Conservation (phyloP, 2,888 invertebrate genomes). For the Tanytarsus gracilentus region DNA sequence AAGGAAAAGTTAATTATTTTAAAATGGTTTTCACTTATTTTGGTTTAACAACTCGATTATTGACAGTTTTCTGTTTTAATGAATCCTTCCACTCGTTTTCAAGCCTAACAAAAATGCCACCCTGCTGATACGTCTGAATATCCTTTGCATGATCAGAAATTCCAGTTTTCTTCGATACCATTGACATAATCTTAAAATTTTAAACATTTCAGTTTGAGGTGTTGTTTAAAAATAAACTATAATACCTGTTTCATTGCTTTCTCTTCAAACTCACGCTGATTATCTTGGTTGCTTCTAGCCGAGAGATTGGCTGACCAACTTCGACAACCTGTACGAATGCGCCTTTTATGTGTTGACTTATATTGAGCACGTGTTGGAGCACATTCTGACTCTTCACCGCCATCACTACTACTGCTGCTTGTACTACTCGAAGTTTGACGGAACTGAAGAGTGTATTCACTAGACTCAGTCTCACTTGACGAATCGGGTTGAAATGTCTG, state of each 20-base stretch:
- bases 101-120: slow-evolving; percentile 65
- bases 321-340: slow-evolving; percentile 45
- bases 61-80: slow-evolving; percentile 36
- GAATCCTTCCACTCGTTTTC: slow-evolving; percentile 70
- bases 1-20: not conserved
- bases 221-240: slow-evolving; percentile 25
- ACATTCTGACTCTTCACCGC: slow-evolving; percentile 42
- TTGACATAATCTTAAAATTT: slow-evolving; percentile 34
- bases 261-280: slow-evolving; percentile 77
- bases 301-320: slow-evolving; percentile 69
- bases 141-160: slow-evolving; percentile 35
- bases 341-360: slow-evolving; percentile 2
- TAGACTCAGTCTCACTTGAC: slow-evolving; percentile 38
- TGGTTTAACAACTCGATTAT: slow-evolving; percentile 23
- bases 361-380: slow-evolving; percentile 32
- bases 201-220: not conserved
- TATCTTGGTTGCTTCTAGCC: slow-evolving; percentile 78
- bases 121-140: slow-evolving; percentile 40
- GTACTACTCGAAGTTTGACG: slow-evolving; percentile 29
- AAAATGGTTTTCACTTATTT: slow-evolving; percentile 7
- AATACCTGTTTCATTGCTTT: slow-evolving; percentile 50
- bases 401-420: slow-evolving; percentile 42
- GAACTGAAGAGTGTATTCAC: slow-evolving; percentile 20
- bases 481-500: slow-evolving; percentile 11
- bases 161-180: slow-evolving; percentile 40